A percentile compares a stretch with the other conserved stretches of the same genome.
Evolutionary conservation across 2,888 invertebrate species (phyloP).

Genomic region (Hirudinaria manillensis): DNA sequence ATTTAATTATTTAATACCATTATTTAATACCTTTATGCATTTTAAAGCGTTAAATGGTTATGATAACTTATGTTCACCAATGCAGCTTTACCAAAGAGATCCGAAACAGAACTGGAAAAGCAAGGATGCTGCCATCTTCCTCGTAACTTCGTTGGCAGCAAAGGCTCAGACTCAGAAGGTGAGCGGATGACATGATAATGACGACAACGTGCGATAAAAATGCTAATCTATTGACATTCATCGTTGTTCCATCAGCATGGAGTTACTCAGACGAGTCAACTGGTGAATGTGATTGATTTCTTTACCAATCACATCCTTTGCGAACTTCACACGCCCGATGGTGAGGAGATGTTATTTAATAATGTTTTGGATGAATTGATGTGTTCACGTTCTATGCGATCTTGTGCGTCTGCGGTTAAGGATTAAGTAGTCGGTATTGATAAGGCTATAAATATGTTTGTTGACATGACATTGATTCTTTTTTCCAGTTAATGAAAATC

Average conservation of each 20-base stretch:
- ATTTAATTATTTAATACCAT: no score
- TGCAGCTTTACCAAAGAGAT: conserved; percentile 68
- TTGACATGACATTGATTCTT: no score
- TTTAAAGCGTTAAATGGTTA: no score
- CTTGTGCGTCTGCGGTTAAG: no score
- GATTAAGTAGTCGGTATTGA: no score
- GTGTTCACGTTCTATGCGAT: not conserved
- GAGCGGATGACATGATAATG: not conserved
- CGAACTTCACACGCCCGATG: conserved; percentile 70
- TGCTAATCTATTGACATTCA: not conserved
- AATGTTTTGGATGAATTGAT: not conserved
- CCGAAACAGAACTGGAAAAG: conserved; percentile 78
- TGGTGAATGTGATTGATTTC: conserved; percentile 84
- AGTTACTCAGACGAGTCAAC: conserved; percentile 79
- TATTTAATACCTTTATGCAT: no score
- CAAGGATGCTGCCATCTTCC: conserved; percentile 90
- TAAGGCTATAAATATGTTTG: no score
- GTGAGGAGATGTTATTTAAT: conserved; percentile 40
- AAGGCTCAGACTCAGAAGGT: conserved; percentile 60
- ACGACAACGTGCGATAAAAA: not conserved
- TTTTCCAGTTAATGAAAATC: conserved; percentile 72
- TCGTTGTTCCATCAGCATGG: conserved; percentile 63
- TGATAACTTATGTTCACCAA: not conserved
- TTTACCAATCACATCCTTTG: conserved; percentile 77
- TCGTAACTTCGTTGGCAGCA: conserved; percentile 88